A percentile compares a stretch with the other conserved stretches of the same genome.
Conservation (phyloP, 1,140 invertebrate species). For the Penaeus indicus region DNA sequence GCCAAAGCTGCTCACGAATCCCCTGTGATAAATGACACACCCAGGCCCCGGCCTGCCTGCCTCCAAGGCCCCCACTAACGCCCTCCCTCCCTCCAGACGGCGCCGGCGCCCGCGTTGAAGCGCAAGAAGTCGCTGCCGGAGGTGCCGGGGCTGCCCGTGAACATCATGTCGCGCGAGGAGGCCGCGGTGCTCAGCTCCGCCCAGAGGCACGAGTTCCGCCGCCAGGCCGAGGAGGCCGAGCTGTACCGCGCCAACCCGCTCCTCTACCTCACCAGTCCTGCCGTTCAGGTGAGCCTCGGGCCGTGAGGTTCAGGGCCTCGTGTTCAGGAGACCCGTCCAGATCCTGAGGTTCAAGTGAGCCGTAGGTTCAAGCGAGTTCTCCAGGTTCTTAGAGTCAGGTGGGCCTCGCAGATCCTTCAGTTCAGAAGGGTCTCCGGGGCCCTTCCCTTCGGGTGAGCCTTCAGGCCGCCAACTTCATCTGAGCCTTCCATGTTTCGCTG, state of each 20-base stretch:
- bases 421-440: too few relatives aligned
- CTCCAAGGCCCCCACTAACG: neutral
- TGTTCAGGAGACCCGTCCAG: too few relatives aligned
- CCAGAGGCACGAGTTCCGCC: constrained; percentile 91
- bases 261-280: constrained; percentile 94
- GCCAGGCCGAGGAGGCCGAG: constrained; percentile 92
- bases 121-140: constrained; percentile 97
- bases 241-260: constrained; percentile 92
- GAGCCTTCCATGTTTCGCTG: too few relatives aligned
- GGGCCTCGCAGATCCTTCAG: too few relatives aligned
- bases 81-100: constrained; percentile 74
- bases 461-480: too few relatives aligned
- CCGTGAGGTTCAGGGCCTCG: too few relatives aligned
- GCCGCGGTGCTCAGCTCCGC: constrained; percentile 92
- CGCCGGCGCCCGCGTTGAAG: constrained; percentile 78
- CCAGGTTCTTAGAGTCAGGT: too few relatives aligned
- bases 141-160: constrained; percentile 83
- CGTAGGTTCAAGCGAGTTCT: too few relatives aligned
- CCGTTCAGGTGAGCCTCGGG: constrained; percentile 88
- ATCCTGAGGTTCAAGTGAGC: too few relatives aligned
- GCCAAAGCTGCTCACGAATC: neutral
- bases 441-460: too few relatives aligned
- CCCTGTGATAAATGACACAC: neutral
- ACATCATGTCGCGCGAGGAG: constrained; percentile 93
- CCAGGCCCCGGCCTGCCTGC: neutral